A percentile compares a stretch with the other conserved stretches of the same genome.
phyloP scores from a whole-genome alignment of 64 coral and sea anemone species.

The Stylophora pistillata region DNA sequence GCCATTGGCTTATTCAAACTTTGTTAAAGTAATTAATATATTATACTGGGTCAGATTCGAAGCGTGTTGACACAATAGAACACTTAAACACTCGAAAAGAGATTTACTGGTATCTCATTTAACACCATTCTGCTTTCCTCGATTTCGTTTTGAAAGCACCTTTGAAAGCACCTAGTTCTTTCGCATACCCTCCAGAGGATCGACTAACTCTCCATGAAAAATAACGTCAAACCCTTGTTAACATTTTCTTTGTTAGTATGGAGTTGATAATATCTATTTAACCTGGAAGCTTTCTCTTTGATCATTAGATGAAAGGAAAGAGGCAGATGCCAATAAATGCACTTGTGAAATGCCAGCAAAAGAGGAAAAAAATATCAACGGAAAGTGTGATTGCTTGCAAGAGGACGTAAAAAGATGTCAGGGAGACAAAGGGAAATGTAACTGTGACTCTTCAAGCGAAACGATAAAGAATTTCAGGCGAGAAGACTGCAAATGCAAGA shows the following conservation, averaged over 20 bases:
- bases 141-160: no score
- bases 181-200: no score
- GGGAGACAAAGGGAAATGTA: constrained; percentile 9
- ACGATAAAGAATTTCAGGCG: background rate
- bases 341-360: constrained; percentile 32
- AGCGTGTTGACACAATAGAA: background rate
- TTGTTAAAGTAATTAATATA: constrained; percentile 5
- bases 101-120: background rate
- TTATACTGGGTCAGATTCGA: background rate
- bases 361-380: background rate
- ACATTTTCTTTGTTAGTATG: background rate
- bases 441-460: background rate
- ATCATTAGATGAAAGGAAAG: background rate
- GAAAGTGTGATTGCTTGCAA: constrained; percentile 14
- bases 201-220: no score
- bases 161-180: no score
- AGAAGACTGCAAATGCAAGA: constrained; percentile 8
- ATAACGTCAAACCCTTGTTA: background rate
- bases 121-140: no score
- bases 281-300: background rate
- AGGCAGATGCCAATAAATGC: constrained; percentile 8
- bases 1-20: no score
- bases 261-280: background rate
- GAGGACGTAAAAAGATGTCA: constrained; percentile 16
- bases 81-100: background rate